Percentiles rank a stretch among this genome's conserved stretches.
phyloP scores from a whole-genome alignment of 1,140 invertebrate species.

The Drosophila nannoptera region DNA sequence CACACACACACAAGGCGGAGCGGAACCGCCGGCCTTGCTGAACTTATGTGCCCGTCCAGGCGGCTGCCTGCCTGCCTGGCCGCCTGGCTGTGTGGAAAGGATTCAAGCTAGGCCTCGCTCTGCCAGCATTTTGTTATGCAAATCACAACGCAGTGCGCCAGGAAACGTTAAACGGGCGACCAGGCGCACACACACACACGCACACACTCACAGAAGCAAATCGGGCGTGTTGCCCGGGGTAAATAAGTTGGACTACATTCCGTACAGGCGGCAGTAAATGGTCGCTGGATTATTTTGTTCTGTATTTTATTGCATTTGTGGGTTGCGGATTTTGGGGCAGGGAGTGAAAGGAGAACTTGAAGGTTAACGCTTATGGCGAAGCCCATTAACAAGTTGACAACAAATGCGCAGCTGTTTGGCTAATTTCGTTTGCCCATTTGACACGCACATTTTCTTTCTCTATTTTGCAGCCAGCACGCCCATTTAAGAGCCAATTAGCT shows the following conservation, averaged over 20 bases:
- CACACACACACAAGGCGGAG: constrained; percentile 39
- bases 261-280: constrained; percentile 42
- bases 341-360: constrained; percentile 6
- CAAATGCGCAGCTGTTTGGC: constrained; percentile 66
- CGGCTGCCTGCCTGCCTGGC: background rate
- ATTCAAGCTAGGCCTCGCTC: constrained; percentile 10
- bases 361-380: constrained; percentile 34
- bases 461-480: constrained; percentile 52
- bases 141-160: constrained; percentile 76
- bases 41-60: constrained; percentile 54
- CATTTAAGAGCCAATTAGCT: constrained; percentile 27
- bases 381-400: constrained; percentile 69
- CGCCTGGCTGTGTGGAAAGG: constrained; percentile 35
- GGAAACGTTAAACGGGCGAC: constrained; percentile 65
- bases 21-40: constrained; percentile 5
- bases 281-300: constrained; percentile 29
- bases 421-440: constrained; percentile 39
- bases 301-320: constrained; percentile 72
- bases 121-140: constrained; percentile 74
- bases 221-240: constrained; percentile 32
- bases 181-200: constrained; percentile 24
- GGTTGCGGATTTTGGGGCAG: constrained; percentile 18
- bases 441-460: constrained; percentile 8
- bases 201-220: constrained; percentile 1
- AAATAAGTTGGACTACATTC: constrained; percentile 71